Evolutionary conservation across 2,113 vertebrate species (phyloP).

Genomic region (Rhombomys opimus): DNA sequence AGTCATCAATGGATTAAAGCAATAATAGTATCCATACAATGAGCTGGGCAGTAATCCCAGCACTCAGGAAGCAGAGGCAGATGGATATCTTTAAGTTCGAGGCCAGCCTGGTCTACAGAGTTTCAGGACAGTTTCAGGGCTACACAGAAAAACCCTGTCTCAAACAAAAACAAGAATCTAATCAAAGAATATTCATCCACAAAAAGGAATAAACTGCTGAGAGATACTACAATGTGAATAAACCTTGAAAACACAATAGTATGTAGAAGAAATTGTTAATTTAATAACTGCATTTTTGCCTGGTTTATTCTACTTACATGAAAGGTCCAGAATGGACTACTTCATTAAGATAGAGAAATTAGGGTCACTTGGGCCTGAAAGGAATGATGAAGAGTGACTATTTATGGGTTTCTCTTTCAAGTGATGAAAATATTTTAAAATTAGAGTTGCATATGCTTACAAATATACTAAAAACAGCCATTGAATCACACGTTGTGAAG

Average conservation of each 20-base stretch:
- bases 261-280: slow-evolving; percentile 40
- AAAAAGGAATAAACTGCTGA: slow-evolving; percentile 32
- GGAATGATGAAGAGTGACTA: background rate
- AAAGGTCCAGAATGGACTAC: slow-evolving; percentile 20
- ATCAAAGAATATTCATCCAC: background rate
- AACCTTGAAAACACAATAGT: slow-evolving; percentile 9
- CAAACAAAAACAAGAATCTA: too few relatives aligned
- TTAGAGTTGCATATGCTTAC: background rate
- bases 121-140: background rate
- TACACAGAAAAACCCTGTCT: background rate
- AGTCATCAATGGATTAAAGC: background rate
- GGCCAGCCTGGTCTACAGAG: background rate
- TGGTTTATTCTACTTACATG: background rate
- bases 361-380: background rate
- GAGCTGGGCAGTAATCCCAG: background rate
- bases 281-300: background rate
- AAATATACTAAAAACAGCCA: background rate
- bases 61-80: background rate
- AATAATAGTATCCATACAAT: background rate
- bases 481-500: background rate
- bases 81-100: background rate
- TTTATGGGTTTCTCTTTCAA: background rate
- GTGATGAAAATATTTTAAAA: background rate
- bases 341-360: background rate
- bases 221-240: background rate